Percentiles rank a stretch among this genome's conserved stretches.
Evolutionary conservation across 2,797 vertebrate species (phyloP).

Genomic region (Kryptopterus vitreolus): DNA sequence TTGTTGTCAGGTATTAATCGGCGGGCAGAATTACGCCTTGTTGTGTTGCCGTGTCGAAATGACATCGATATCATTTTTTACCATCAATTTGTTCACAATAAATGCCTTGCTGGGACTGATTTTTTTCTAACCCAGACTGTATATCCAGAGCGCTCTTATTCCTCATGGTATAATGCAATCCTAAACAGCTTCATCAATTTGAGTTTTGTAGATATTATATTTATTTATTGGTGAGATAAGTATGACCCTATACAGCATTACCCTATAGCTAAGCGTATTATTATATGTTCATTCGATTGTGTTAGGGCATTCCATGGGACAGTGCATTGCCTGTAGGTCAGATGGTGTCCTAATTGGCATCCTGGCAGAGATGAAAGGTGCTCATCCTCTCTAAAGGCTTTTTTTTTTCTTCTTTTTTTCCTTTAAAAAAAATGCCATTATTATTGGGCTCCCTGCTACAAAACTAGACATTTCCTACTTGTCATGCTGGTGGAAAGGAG

Average conservation of each 20-base stretch:
- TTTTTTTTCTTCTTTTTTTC: background rate
- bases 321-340: background rate
- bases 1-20: background rate
- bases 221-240: no score
- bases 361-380: constrained; percentile 28
- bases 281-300: constrained; percentile 15
- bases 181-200: background rate
- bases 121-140: background rate
- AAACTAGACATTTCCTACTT: constrained; percentile 20
- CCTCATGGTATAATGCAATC: background rate
- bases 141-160: background rate
- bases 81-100: no score
- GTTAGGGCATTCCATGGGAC: background rate
- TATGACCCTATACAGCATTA: no score
- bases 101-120: background rate
- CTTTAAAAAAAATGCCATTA: constrained; percentile 18
- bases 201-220: background rate
- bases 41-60: background rate
- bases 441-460: constrained; percentile 25
- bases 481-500: background rate
- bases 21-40: background rate
- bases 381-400: constrained; percentile 5
- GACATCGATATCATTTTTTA: background rate
- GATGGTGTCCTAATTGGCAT: constrained; percentile 5
- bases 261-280: constrained; percentile 1